These are phyloP conservation scores for Pipistrellus nathusii DNA, from an alignment of 2,797 vertebrate genomes.

Conservation along the genomic window DNA sequence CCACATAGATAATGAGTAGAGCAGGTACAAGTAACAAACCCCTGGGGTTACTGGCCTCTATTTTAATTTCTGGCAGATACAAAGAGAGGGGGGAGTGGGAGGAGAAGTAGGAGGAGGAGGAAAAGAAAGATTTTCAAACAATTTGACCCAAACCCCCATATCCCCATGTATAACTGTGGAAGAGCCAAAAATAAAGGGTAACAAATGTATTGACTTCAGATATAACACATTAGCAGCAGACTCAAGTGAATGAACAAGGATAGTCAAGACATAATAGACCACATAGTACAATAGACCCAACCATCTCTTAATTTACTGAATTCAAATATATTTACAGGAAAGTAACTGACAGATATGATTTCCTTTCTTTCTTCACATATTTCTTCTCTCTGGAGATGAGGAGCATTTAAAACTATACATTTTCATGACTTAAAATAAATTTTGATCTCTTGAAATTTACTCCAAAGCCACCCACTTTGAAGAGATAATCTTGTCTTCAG, in stretches of 20 bases:
- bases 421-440: slow-evolving; percentile 20
- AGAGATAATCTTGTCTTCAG: background rate
- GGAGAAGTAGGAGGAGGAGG: background rate
- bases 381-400: background rate
- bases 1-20: background rate
- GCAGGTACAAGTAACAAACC: background rate
- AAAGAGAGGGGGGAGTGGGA: accelerated
- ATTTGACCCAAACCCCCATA: background rate
- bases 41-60: background rate
- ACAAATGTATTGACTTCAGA: slow-evolving; percentile 2
- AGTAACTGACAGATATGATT: background rate
- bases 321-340: background rate
- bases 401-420: background rate
- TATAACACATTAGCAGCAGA: background rate
- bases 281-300: background rate
- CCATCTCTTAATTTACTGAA: background rate
- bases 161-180: background rate
- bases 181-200: background rate
- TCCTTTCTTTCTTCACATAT: background rate
- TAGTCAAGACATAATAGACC: background rate
- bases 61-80: slow-evolving; percentile 21
- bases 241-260: too few species aligned
- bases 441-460: slow-evolving; percentile 9
- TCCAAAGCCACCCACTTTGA: background rate
- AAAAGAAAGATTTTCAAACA: background rate